Percentiles rank a stretch among this genome's conserved stretches.
These are phyloP conservation scores for Cistogaster globosa DNA, from an alignment of 2,888 invertebrate genomes.

Conservation along the genomic window DNA sequence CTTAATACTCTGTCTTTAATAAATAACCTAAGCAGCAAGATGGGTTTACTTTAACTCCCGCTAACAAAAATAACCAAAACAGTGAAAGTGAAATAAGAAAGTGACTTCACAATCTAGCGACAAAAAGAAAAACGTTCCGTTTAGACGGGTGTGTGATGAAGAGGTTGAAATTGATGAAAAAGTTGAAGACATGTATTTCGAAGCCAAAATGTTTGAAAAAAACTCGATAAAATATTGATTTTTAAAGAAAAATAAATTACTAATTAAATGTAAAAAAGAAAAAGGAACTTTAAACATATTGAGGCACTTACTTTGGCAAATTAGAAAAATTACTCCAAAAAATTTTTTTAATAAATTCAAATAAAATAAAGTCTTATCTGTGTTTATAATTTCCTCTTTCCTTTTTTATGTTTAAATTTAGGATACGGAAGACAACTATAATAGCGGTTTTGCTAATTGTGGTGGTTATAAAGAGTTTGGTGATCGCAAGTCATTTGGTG, in stretches of 20 bases:
- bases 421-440: constrained; percentile 36
- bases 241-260: background rate
- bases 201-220: constrained; percentile 87
- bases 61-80: constrained; percentile 64
- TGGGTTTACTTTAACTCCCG: constrained; percentile 76
- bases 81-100: constrained; percentile 32
- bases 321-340: too few species aligned
- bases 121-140: constrained; percentile 84
- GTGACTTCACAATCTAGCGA: constrained; percentile 59
- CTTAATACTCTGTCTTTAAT: background rate
- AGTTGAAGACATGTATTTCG: constrained; percentile 96
- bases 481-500: constrained; percentile 81
- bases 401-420: constrained; percentile 74
- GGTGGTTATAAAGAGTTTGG: constrained; percentile 80
- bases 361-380: constrained; percentile 80
- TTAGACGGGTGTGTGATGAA: constrained; percentile 92
- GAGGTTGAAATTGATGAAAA: constrained; percentile 90
- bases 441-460: constrained; percentile 75
- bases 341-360: constrained; percentile 35
- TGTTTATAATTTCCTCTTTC: constrained; percentile 76
- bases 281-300: constrained; percentile 69
- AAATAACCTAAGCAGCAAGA: constrained; percentile 31
- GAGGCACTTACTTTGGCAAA: constrained; percentile 73
- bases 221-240: background rate
- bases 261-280: constrained; percentile 46